Evolutionary conservation across 2,797 vertebrate genomes (phyloP).

Genomic region (Cuculus canorus): DNA sequence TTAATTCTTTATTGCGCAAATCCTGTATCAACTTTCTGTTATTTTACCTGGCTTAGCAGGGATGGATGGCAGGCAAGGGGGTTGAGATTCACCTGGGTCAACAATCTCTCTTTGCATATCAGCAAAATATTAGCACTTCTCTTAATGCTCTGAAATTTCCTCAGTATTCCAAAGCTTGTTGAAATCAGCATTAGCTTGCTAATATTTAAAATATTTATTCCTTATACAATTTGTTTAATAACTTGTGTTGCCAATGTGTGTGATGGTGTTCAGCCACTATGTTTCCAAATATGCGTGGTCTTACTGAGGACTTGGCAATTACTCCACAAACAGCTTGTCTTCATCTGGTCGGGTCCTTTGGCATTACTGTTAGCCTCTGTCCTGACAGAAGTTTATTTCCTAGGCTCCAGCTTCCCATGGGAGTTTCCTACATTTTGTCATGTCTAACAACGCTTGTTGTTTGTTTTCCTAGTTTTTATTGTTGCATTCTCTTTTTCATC

Average conservation of each 20-base stretch:
- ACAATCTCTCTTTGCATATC: neutral
- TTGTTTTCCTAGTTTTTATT: neutral
- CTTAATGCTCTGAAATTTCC: neutral
- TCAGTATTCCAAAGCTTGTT: neutral
- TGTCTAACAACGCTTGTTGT: neutral
- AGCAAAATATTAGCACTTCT: neutral
- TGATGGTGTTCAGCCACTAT: neutral
- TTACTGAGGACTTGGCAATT: neutral
- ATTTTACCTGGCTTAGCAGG: neutral
- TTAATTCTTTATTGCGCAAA: conserved; percentile 38
- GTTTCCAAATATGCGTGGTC: neutral
- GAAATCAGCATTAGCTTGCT: neutral
- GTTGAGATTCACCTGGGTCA: neutral
- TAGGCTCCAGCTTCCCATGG: neutral
- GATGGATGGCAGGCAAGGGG: neutral
- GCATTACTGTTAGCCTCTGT: neutral
- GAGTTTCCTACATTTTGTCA: neutral
- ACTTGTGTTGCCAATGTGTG: neutral
- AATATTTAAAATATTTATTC: neutral
- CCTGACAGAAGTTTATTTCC: neutral
- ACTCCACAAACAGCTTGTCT: neutral
- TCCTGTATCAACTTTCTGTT: conserved; percentile 51
- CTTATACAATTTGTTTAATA: neutral
- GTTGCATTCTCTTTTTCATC: neutral
- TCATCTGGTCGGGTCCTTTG: neutral